Evolutionary conservation across 2,888 invertebrate genomes (phyloP), one percentile per base, ranked within the genome.

Genomic region (Noctua janthina): DNA sequence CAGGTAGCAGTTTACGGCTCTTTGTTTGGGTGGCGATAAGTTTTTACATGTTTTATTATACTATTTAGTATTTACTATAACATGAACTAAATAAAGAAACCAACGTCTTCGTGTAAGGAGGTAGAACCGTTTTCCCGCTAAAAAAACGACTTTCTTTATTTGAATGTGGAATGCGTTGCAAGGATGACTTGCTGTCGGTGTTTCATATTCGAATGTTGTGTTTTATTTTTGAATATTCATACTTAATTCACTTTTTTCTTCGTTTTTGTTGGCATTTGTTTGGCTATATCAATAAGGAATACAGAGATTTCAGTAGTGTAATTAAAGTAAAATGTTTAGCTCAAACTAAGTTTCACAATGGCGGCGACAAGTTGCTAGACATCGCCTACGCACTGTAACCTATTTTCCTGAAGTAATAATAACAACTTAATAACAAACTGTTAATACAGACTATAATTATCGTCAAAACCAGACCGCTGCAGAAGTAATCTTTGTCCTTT

Each of bases 11-110:
- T 94, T 94, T 94, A 95, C 92, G 92, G 93, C 92, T 92, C 95
- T 95, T 95, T 94, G 95, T 95, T 94, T 94, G 92, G 94, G 94
- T 92, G 93, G 94, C 94, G 93, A 95, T 95, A 95, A 95, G 93
- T 95, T 95, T 93, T 94, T 95, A 89, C 89, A 94, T 93, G 92
- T 92, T 94, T 93, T 93, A 93, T 93, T 93, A 91, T 91, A 91
- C 92, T 91, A 91, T 92, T 92, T 91, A 90, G 87, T 90, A 88
- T 89, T 92, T 91, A 91, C 87, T 89, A 88, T 89, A 88, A 87
- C 88, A 90, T 90, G 88, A 90, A 91, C 86, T 87, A 86, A 91
- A 88, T 87, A 90, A 89, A 90, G 86, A 90, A 89, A 90, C 88
- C 85, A 92, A 92, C 90, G 73, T 81, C 76, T 79, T 75, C 62